Evolutionary conservation across 2,113 vertebrate genomes (phyloP).

Genomic region (Melierax canorus): DNA sequence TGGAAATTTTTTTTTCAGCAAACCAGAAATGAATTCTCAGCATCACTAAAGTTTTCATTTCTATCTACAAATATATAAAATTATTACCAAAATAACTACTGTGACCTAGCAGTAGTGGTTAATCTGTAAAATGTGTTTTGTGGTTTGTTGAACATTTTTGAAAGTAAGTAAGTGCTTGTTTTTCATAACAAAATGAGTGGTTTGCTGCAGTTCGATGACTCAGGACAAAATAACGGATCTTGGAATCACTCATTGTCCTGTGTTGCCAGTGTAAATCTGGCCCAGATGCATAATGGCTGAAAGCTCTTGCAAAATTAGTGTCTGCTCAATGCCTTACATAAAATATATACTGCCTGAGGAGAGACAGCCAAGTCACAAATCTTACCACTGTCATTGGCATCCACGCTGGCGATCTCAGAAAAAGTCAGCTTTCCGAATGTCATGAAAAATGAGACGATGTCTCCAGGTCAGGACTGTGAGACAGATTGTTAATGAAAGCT

Average conservation of each 20-base stretch:
- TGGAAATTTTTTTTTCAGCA: neutral
- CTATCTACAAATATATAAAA: neutral
- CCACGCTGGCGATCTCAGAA: neutral
- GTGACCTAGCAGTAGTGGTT: neutral
- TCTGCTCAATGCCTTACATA: neutral
- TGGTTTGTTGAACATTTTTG: neutral
- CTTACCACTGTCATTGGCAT: neutral
- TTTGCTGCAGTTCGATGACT: slow-evolving; percentile 36
- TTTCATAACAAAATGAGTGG: slow-evolving; percentile 49
- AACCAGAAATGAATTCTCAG: neutral
- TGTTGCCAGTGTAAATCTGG: slow-evolving; percentile 41
- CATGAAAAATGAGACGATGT: neutral
- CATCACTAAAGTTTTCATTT: neutral
- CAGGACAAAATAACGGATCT: slow-evolving; percentile 55
- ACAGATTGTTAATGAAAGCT: neutral
- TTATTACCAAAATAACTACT: neutral
- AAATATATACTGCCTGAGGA: neutral
- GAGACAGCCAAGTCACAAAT: neutral
- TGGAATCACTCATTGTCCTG: slow-evolving; percentile 33
- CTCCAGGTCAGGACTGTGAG: slow-evolving; percentile 7
- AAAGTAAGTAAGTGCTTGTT: slow-evolving; percentile 34
- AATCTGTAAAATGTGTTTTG: slow-evolving; percentile 41
- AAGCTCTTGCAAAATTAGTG: slow-evolving; percentile 30
- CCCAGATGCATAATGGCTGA: slow-evolving; percentile 13
- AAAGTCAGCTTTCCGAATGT: neutral